A percentile compares a stretch with the other conserved stretches of the same genome.
Evolutionary conservation across 1,140 invertebrate genomes (phyloP).

Genomic region (Leptonema lineaticorne): DNA sequence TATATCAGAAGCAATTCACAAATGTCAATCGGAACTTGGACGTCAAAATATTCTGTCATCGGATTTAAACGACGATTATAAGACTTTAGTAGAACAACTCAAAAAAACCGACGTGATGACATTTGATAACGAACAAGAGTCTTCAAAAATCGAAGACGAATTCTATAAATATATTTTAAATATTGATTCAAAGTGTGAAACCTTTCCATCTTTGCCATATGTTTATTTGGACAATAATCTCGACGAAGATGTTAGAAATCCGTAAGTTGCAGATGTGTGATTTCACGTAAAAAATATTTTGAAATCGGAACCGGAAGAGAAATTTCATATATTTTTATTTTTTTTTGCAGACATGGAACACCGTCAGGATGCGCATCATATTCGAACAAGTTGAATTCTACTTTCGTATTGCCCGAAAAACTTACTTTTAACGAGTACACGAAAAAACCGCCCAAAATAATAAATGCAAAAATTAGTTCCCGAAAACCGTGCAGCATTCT

Average conservation of each 20-base stretch:
- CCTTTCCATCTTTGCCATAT: no score
- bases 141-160: conserved; percentile 41
- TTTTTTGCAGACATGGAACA: conserved; percentile 46
- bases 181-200: conserved; percentile 46
- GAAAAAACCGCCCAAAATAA: no score
- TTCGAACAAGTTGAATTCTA: conserved; percentile 51
- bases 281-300: neutral
- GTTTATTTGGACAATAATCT: conserved; percentile 43
- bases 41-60: conserved; percentile 51
- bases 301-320: conserved; percentile 40
- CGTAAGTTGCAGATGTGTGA: no score
- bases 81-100: conserved; percentile 51
- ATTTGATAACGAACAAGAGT: conserved; percentile 43
- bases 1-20: conserved; percentile 51
- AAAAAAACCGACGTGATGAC: conserved; percentile 50
- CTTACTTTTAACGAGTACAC: no score
- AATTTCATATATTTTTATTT: conserved; percentile 44
- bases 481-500: no score
- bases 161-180: conserved; percentile 49
- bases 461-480: no score
- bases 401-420: conserved; percentile 53
- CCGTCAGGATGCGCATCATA: conserved; percentile 44
- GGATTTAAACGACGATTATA: conserved; percentile 48
- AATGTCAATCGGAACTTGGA: conserved; percentile 50
- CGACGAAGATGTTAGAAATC: conserved; percentile 33